Percentiles rank a stretch among this genome's conserved stretches.
phyloP scores from a whole-genome alignment of 2,113 vertebrate species.

The Sialia sialis region DNA sequence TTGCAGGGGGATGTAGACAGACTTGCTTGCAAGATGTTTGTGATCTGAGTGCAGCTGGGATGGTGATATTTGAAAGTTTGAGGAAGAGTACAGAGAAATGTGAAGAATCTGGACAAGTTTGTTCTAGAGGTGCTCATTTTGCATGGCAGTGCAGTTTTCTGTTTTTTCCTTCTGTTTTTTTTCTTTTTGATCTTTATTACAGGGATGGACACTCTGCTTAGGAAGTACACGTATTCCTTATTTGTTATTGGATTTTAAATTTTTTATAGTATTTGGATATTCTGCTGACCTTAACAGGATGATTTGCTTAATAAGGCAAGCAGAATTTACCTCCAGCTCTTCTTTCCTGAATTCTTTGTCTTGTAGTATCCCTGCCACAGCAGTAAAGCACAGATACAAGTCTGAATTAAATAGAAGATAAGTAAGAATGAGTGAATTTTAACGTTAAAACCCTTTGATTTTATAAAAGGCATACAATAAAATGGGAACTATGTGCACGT shows the following conservation, averaged over 20 bases:
- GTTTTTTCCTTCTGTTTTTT: neutral
- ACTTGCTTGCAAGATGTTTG: neutral
- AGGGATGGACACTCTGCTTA: neutral
- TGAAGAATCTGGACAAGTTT: neutral
- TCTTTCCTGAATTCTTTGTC: neutral
- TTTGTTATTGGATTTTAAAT: neutral
- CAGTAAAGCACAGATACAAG: neutral
- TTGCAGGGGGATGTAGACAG: neutral
- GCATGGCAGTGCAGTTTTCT: neutral
- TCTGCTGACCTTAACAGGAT: neutral
- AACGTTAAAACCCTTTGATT: accelerated
- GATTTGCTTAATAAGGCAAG: neutral
- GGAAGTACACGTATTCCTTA: neutral
- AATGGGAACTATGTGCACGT: neutral
- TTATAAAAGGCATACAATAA: neutral
- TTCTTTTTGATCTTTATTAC: neutral
- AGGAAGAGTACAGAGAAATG: neutral
- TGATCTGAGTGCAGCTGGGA: neutral
- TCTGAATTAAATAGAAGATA: neutral
- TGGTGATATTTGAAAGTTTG: neutral
- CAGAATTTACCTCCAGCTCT: neutral
- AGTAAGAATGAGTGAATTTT: neutral
- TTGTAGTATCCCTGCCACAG: neutral
- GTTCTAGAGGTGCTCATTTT: neutral
- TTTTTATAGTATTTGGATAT: neutral